Evolutionary conservation across 2,113 vertebrate genomes (phyloP).

Genomic region (Elachura formosa): DNA sequence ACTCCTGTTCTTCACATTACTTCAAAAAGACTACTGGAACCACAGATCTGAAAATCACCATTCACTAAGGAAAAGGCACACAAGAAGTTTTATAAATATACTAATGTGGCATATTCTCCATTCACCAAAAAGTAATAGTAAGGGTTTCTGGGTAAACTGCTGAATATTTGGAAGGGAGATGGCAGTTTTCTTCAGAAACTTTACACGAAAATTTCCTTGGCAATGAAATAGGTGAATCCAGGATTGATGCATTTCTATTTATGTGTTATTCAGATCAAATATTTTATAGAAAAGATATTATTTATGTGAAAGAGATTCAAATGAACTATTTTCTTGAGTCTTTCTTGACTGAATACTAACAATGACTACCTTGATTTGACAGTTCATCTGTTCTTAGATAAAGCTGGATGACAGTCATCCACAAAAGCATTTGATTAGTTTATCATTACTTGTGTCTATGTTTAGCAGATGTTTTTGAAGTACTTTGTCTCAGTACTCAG

Average conservation of each 20-base stretch:
- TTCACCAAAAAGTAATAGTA: not conserved
- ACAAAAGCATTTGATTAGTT: conserved; percentile 52
- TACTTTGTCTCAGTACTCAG: not conserved
- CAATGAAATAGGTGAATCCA: not conserved
- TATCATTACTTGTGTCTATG: conserved; percentile 28
- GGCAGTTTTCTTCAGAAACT: not conserved
- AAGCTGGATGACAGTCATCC: conserved; percentile 22
- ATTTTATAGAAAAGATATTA: not conserved
- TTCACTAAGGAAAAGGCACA: not conserved
- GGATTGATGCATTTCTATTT: not conserved
- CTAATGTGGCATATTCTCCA: not conserved
- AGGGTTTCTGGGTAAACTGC: not conserved
- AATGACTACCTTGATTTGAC: conserved; percentile 60
- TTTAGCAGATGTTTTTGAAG: conserved; percentile 23
- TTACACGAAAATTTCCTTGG: not conserved
- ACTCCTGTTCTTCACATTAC: not conserved
- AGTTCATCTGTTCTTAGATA: conserved; percentile 30
- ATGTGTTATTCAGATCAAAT: not conserved
- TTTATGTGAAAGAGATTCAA: conserved; percentile 6
- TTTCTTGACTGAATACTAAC: conserved; percentile 31
- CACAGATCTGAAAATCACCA: not conserved
- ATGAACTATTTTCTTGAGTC: conserved; percentile 22
- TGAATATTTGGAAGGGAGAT: not conserved
- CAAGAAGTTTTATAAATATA: not conserved
- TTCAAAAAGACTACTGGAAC: not conserved